phyloP scores from a whole-genome alignment of 2,797 vertebrate genomes.

The Alca torda region DNA sequence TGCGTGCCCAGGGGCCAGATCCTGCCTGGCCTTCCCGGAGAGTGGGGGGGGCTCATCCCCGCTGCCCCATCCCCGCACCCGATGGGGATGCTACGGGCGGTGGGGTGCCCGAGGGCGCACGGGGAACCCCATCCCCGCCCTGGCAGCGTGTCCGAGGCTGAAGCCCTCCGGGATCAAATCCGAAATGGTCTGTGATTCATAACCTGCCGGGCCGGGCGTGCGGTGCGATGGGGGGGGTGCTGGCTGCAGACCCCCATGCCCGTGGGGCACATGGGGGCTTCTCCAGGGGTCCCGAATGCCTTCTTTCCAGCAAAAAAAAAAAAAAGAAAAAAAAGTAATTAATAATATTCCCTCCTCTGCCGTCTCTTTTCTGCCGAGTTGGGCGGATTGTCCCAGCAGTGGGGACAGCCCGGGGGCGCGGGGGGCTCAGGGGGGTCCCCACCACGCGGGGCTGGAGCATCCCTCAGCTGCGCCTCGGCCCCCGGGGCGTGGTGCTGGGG shows the following conservation, averaged over 20 bases:
- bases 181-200: background rate
- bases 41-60: no score
- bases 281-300: rapidly evolving
- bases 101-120: rapidly evolving
- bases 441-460: background rate
- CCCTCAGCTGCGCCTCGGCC: background rate
- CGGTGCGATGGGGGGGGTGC: rapidly evolving
- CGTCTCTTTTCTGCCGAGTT: rapidly evolving
- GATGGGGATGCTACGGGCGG: rapidly evolving
- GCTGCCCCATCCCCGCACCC: background rate
- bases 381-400: background rate
- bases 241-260: no score
- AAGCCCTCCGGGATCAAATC: background rate
- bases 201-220: rapidly evolving
- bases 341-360: background rate
- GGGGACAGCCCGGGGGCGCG: rapidly evolving
- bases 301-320: background rate
- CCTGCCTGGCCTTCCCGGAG: background rate
- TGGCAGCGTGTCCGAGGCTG: rapidly evolving
- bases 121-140: background rate
- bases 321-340: no score
- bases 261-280: rapidly evolving
- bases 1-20: background rate
- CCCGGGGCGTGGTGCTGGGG: background rate
- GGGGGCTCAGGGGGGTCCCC: no score